Percentiles rank a stretch among this genome's conserved stretches.
Conservation (phyloP, 2,888 invertebrate genomes). For the Drosophila formosana region DNA sequence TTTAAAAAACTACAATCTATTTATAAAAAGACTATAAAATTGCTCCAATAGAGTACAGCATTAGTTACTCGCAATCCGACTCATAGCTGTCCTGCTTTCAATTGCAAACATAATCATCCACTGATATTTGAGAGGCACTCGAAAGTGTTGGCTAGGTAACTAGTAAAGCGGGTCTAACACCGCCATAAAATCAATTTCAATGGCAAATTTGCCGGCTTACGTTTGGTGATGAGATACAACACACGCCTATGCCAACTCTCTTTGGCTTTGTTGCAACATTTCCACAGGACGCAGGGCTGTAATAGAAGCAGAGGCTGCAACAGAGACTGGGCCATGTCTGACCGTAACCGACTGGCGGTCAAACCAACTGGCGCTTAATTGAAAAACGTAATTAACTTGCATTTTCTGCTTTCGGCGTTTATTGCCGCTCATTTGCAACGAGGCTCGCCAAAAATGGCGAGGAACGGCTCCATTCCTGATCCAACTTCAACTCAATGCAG, state of each 20-base stretch:
- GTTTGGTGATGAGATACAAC: conserved; percentile 23
- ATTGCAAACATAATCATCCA: not conserved
- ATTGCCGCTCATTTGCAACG: conserved; percentile 79
- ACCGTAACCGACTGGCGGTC: conserved; percentile 38
- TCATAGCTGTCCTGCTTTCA: not conserved
- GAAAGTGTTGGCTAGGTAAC: conserved; percentile 3
- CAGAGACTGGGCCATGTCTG: conserved; percentile 6
- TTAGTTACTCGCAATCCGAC: not conserved
- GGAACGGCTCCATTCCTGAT: conserved; percentile 21
- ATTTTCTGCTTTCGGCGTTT: conserved; percentile 79
- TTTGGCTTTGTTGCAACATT: conserved; percentile 29
- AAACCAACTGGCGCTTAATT: conserved; percentile 70
- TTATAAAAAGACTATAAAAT: too few relatives aligned
- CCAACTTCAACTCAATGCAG: conserved; percentile 20
- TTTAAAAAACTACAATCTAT: too few relatives aligned
- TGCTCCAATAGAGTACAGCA: not conserved
- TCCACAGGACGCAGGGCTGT: not conserved
- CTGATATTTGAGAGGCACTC: not conserved
- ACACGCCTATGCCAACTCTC: not conserved
- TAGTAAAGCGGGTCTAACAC: conserved; percentile 37
- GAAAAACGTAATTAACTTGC: conserved; percentile 80
- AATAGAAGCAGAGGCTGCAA: not conserved
- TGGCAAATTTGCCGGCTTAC: conserved; percentile 56
- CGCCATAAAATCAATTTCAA: conserved; percentile 63
- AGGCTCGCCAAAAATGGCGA: conserved; percentile 45